These are phyloP conservation scores for Copidosoma floridanum DNA, from an alignment of 1,140 invertebrate species.

Conservation along the genomic window DNA sequence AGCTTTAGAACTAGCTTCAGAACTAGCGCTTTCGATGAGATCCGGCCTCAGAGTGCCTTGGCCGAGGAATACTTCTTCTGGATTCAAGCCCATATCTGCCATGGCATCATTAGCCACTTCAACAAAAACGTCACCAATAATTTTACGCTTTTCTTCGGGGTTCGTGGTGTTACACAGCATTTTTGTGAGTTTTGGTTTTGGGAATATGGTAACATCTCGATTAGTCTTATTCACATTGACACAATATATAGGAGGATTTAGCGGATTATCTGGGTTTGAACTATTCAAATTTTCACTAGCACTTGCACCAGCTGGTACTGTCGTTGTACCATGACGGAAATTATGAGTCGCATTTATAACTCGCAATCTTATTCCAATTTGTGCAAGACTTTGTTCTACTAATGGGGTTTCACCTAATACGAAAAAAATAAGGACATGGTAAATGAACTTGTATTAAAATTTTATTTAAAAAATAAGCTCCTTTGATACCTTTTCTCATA, in stretches of 20 bases:
- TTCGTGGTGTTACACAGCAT: constrained; percentile 82
- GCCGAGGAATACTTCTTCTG: constrained; percentile 82
- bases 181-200: constrained; percentile 75
- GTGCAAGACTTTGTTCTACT: constrained; percentile 82
- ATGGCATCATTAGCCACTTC: constrained; percentile 83
- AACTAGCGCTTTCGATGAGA: constrained; percentile 95
- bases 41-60: constrained; percentile 95
- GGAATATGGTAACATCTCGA: constrained; percentile 34
- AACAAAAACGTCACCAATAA: constrained; percentile 98
- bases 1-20: constrained; percentile 80
- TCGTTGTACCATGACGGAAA: constrained; percentile 80
- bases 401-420: constrained; percentile 74
- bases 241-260: constrained; percentile 10
- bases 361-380: constrained; percentile 83
- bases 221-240: constrained; percentile 22
- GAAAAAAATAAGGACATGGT: neutral
- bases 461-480: neutral
- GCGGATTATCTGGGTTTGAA: constrained; percentile 35
- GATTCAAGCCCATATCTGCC: constrained; percentile 75
- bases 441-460: neutral
- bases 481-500: constrained; percentile 76
- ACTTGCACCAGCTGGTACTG: constrained; percentile 64
- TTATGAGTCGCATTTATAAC: constrained; percentile 73
- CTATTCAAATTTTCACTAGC: constrained; percentile 47
- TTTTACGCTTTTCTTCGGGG: constrained; percentile 97